phyloP scores from a whole-genome alignment of 2,113 vertebrate genomes.

The Hippocampus comes region DNA sequence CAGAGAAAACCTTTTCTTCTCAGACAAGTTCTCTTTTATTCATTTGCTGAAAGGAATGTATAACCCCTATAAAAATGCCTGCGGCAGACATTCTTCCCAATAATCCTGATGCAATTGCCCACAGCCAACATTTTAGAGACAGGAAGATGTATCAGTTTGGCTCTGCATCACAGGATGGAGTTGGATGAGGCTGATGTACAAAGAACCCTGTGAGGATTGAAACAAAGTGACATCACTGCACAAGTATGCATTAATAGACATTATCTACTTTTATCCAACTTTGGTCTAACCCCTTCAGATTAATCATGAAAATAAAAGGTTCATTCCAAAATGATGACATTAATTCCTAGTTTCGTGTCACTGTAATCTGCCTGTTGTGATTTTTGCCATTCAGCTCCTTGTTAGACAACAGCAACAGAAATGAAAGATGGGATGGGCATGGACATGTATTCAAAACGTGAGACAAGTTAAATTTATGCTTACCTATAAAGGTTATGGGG shows the following conservation, averaged over 20 bases:
- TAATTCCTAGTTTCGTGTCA: neutral
- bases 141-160: slow-evolving; percentile 47
- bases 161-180: slow-evolving; percentile 39
- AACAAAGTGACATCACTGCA: slow-evolving; percentile 39
- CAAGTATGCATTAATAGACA: slow-evolving; percentile 43
- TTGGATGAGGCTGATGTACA: slow-evolving; percentile 41
- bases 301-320: slow-evolving; percentile 20
- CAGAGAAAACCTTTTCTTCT: slow-evolving; percentile 20
- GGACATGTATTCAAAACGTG: too few relatives aligned
- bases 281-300: slow-evolving; percentile 8
- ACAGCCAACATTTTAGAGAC: slow-evolving; percentile 41
- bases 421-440: too few relatives aligned
- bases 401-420: too few relatives aligned
- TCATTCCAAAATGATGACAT: neutral
- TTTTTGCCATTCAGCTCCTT: too few relatives aligned
- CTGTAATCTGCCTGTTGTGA: neutral
- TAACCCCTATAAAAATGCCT: slow-evolving; percentile 22
- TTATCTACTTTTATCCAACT: slow-evolving; percentile 27
- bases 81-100: slow-evolving; percentile 44
- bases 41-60: slow-evolving; percentile 19
- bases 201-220: slow-evolving; percentile 50
- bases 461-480: too few relatives aligned
- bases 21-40: slow-evolving; percentile 11
- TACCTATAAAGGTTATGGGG: too few relatives aligned
- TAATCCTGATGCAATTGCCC: slow-evolving; percentile 30